Evolutionary conservation across 2,113 vertebrate genomes (phyloP).

Genomic region (Willisornis vidua): DNA sequence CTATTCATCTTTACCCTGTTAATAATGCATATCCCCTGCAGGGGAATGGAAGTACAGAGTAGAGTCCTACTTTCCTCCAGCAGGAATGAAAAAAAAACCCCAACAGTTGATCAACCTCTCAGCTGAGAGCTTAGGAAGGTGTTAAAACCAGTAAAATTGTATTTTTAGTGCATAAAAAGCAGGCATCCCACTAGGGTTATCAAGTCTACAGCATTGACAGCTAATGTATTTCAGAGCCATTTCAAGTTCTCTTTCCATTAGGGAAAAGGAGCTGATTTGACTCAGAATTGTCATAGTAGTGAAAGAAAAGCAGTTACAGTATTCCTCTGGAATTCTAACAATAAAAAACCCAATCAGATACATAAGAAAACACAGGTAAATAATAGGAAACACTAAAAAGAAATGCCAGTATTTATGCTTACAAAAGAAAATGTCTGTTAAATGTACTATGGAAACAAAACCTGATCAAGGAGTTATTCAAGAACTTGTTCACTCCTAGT

Average conservation of each 20-base stretch:
- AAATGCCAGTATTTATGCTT: background rate
- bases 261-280: background rate
- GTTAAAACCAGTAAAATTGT: background rate
- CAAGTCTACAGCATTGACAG: background rate
- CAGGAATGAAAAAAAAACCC: too few species aligned
- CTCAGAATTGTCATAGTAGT: background rate
- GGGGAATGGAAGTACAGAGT: background rate
- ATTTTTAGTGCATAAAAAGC: background rate
- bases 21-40: background rate
- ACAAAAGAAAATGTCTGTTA: background rate
- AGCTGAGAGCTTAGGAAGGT: background rate
- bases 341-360: background rate
- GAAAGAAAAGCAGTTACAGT: background rate
- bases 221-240: background rate
- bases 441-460: background rate
- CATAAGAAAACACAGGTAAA: background rate
- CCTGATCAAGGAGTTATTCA: background rate
- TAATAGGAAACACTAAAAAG: background rate
- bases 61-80: background rate
- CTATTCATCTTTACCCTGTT: background rate
- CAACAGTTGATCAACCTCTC: background rate
- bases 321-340: background rate
- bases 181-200: background rate
- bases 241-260: background rate
- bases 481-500: background rate